Evolutionary conservation across 2,888 invertebrate genomes (phyloP), one percentile per base, ranked within the genome.

Genomic region (Melinopterus prodromus): DNA sequence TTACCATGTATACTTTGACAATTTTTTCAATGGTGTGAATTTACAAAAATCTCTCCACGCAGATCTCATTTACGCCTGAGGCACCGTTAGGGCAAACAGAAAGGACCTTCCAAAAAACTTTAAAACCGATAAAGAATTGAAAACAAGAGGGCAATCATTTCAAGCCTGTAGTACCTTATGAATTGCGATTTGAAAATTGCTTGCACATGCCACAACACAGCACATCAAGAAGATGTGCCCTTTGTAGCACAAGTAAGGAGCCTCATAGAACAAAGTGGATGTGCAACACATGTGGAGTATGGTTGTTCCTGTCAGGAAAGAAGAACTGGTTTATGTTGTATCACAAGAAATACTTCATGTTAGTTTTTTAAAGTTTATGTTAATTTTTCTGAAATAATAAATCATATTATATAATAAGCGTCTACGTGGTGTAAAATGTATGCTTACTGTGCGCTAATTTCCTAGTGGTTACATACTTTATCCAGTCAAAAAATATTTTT

Each of bases 1-100:
- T 36, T 79, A 83, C 79, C 26, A 77, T 69, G 77, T 83, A 74
- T 83, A 81, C 78, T 82, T 83, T 71, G 83, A 84, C 72, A 83
- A 84, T 80, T 84, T 79, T 79, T 84, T 84, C 77, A 83, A 79
- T 80, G 12, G 53, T 53, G 53, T 53, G 53, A 6, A 53, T 53
- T 53, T 53, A 53, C 53, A 4, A 53, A 53, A 2, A 53, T 53
- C 53, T 53, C 53, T 53, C 53, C 53, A 53, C 3, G 53, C 53
- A 53, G 53, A 53, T 53, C 53, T 53, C 53, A 53, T 53, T 53
- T 53, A 53, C 53, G 53, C 53, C 53, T 53, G 53, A 3, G 53
- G 53, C 53, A 53, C 53, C 5, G 53, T 53, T 3, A 53, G 53
- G 53, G 53, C 53, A 53, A 53, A 53, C 53, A 53, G 53, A 53